Evolutionary conservation across 1,140 invertebrate genomes (phyloP), one percentile per base, ranked within the genome.

Genomic region (Ostrea denselamellosa): DNA sequence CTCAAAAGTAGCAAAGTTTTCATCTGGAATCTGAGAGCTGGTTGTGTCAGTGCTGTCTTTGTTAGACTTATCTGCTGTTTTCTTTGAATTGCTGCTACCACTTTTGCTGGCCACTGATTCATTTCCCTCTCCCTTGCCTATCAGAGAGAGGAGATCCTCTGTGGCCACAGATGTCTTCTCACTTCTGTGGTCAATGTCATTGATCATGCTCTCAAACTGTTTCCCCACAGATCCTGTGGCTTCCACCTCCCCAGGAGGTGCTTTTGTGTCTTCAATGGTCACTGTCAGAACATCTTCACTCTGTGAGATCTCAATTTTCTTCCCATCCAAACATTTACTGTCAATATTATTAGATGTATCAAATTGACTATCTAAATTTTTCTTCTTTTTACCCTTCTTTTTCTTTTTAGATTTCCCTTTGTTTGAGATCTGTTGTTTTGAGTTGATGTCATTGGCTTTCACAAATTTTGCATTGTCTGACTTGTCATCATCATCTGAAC

Each of bases 101-200:
- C 25, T 77, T 34, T 77, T 77, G 25, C 68, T 77, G 28, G 68
- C 8, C 68, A 28, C 9, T 25, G 68, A 77, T 28, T 83, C 82
- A 2, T 51, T 83, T 52, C 7, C 82, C 51, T 53, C 82, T 53
- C 44, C 82, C 44, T 83, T 54, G 5, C 53, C 51, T 19, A 19
- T 83, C 53, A 83, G 82, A 83, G 82, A 83, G 17, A 83, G 82
- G 28, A 83, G 82, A 8, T 83, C 82, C 53, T 83, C 82, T 0
- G 34, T 85, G 56, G 51, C 81, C 3, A 84, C 56, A n/a, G 86
- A 84, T 12, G 86, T 83, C 52, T 82, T 84, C 10, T 87, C 86
- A 77, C 86, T 87, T 34, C n/a, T 68, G 51, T 77, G 86, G 62
- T 87, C 86, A 10, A 87, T 68, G 2, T 65, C 83, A 54, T 65